These are phyloP conservation scores for Phasianus colchicus DNA, from an alignment of 2,113 vertebrate species.

Conservation along the genomic window DNA sequence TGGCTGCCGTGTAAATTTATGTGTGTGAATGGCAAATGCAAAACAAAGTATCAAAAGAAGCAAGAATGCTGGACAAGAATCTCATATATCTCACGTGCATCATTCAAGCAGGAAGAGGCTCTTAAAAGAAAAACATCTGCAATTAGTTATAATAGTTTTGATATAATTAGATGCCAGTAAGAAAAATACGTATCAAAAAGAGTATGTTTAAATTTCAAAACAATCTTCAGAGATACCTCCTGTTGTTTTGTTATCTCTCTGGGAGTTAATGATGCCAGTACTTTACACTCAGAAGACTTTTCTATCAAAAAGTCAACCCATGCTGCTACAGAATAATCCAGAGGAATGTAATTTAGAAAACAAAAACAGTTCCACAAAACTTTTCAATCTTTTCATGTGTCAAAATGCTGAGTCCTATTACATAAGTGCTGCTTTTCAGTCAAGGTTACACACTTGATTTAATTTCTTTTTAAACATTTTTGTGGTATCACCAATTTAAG, in stretches of 20 bases:
- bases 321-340: not conserved
- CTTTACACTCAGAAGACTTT: not conserved
- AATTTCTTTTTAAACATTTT: not conserved
- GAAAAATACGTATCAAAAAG: not conserved
- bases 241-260: not conserved
- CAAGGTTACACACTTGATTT: not conserved
- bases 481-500: not conserved
- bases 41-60: constrained; percentile 52
- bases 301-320: not conserved
- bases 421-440: not conserved
- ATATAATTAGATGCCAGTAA: not conserved
- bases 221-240: not conserved
- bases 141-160: not conserved
- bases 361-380: constrained; percentile 1
- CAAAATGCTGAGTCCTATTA: not conserved
- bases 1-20: constrained; percentile 55
- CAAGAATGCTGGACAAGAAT: constrained; percentile 12
- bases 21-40: constrained; percentile 31
- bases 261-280: constrained; percentile 16
- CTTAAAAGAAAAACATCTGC: not conserved
- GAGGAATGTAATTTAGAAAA: not conserved
- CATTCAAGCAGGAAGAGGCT: not conserved
- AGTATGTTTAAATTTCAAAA: constrained; percentile 26
- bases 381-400: not conserved
- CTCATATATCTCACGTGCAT: not conserved